A percentile compares a stretch with the other conserved stretches of the same genome.
Evolutionary conservation across 64 coral and sea anemone species (phyloP).

Genomic region (Montipora efflorescens): DNA sequence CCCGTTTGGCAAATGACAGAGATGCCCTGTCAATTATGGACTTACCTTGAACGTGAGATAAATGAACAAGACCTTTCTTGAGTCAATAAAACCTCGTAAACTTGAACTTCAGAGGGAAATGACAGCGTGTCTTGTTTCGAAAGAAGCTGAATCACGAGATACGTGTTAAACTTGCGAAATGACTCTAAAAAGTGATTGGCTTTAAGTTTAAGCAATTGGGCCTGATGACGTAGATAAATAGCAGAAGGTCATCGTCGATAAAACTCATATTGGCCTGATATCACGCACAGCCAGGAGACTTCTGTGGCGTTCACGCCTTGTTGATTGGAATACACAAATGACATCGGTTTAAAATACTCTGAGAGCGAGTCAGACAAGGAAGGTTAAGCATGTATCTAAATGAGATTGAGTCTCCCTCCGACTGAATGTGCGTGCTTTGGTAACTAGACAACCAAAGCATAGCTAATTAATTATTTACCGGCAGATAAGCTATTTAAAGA

Average conservation of each 20-base stretch:
- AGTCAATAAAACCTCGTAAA: no score
- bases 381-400: background rate
- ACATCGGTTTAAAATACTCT: background rate
- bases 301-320: background rate
- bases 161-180: background rate
- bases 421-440: background rate
- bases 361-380: background rate
- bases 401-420: background rate
- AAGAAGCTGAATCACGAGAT: background rate
- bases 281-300: background rate
- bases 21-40: background rate
- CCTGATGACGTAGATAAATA: background rate
- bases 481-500: background rate
- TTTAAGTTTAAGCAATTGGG: background rate
- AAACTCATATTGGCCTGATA: background rate
- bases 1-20: background rate
- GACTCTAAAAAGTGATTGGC: background rate
- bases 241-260: background rate
- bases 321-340: background rate
- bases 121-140: background rate
- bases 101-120: background rate
- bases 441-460: background rate
- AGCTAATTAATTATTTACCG: slow-evolving; percentile 6
- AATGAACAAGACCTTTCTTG: no score
- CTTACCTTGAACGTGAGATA: background rate